Evolutionary conservation across 1,140 invertebrate species (phyloP).

Genomic region (Sitodiplosis mosellana): DNA sequence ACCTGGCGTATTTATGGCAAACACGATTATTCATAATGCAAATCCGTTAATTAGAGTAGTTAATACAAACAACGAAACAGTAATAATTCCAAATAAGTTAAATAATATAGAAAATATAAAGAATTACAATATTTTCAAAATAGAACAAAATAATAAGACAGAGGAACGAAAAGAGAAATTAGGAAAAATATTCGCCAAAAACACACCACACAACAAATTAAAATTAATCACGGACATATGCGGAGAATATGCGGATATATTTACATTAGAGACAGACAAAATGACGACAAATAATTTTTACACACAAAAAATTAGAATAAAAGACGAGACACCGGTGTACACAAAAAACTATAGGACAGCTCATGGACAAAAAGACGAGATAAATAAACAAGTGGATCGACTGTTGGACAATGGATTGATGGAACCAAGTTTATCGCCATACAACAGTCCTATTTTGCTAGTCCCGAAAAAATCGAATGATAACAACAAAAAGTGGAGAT

Average conservation of each 20-base stretch:
- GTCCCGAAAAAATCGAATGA: slow-evolving; percentile 25
- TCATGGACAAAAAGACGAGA: background rate
- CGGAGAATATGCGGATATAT: background rate
- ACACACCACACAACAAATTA: background rate
- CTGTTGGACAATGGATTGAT: background rate
- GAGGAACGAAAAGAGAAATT: background rate
- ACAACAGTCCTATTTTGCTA: slow-evolving; percentile 16
- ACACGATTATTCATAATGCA: background rate
- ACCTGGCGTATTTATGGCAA: background rate
- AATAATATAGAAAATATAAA: background rate
- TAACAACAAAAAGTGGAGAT: slow-evolving; percentile 8
- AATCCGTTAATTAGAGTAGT: background rate
- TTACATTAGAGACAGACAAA: background rate
- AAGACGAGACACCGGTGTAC: background rate
- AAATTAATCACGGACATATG: background rate
- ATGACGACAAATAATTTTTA: background rate
- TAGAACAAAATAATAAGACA: background rate
- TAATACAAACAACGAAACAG: background rate
- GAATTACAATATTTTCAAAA: background rate
- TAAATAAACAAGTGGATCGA: background rate
- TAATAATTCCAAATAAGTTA: background rate
- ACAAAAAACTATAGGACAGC: background rate
- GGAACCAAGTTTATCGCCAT: background rate
- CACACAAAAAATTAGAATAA: background rate
- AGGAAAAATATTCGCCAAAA: background rate